Base-by-base conservation (phyloP, 1,140 invertebrate species). In the Sminthurinus signatus region DNA sequence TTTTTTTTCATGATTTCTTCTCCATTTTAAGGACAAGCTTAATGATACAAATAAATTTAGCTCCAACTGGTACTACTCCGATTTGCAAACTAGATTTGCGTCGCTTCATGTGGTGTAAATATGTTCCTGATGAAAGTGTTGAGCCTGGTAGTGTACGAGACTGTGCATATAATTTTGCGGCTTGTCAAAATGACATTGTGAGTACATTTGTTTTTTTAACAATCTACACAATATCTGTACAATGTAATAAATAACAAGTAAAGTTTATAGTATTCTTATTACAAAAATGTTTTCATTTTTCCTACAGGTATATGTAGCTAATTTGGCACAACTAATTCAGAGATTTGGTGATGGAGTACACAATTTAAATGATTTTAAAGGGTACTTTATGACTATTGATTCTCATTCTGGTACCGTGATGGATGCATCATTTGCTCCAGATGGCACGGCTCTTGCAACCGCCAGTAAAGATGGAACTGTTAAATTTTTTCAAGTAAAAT, bases 71-170 rank as follows among this genome's bases (percentile, higher is more conserved):
- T 25, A 67, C 75, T n/a, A 72, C 74, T 23, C 76, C 76, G n/a
- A 67, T 62, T n/a, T 54, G 27, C 55, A 31, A 32, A 54, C 70
- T 73, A 57, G 76, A 76, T 46, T 74, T 69, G 61, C 82, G 86
- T 72, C 78, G 87, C 59, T 81, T 91, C 2, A 88, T 94, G 69
- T 97, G 93, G 93, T 96, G 93, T 76, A 90, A 91, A 0, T 96
- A 87, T 78, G 87, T 96, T 62, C 87, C 89, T 0, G 73, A 74
- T 29, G 71, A 67, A n/a, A 70, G 63, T 25, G 72, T 78, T 39
- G 74, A 72, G 15, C 70, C 72, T 14, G 73, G 43, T 2, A 72
- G 73, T 39, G 70, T 73, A 4, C 86, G 88, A 29, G 88, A 91
- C 73, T 82, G 84, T n/a, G 84, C 86, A 4, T 84, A 86, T 70